Percentiles rank a stretch among this genome's conserved stretches.
Evolutionary conservation across 2,113 vertebrate genomes (phyloP).

Genomic region (Scortum barcoo): DNA sequence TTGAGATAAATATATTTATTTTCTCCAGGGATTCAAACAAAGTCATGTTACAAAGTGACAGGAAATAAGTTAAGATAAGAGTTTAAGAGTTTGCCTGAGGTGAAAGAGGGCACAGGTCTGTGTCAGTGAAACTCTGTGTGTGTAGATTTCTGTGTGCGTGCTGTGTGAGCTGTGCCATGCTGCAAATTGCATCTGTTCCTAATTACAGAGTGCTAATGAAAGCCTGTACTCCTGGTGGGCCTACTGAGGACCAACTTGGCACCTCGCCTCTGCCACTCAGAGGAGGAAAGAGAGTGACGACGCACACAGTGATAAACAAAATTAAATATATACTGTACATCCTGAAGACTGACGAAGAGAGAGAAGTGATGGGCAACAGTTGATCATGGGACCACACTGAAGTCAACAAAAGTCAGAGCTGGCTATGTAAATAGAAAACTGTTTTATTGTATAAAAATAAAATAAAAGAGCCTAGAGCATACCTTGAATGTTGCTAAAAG

Average conservation of each 20-base stretch:
- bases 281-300: conserved; percentile 18
- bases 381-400: conserved; percentile 1
- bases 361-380: conserved; percentile 12
- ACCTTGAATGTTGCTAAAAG: no score
- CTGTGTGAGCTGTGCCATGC: conserved; percentile 44
- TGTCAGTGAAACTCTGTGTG: conserved; percentile 24
- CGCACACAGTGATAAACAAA: conserved; percentile 29
- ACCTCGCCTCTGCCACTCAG: conserved; percentile 39
- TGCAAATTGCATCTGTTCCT: conserved; percentile 82
- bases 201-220: conserved; percentile 85
- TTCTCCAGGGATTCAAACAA: not conserved
- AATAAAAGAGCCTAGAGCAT: no score
- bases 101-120: conserved; percentile 5
- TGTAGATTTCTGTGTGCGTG: conserved; percentile 36
- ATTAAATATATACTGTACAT: conserved; percentile 19
- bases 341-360: conserved; percentile 20
- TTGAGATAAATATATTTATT: not conserved
- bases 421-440: no score
- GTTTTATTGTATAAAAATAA: no score
- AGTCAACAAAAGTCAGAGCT: no score
- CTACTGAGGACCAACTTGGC: conserved; percentile 59
- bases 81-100: conserved; percentile 17
- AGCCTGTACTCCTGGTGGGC: conserved; percentile 76
- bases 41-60: not conserved
- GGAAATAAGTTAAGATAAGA: not conserved